A percentile compares a stretch with the other conserved stretches of the same genome.
phyloP scores from a whole-genome alignment of 2,797 vertebrate genomes.

The Anguilla anguilla region DNA sequence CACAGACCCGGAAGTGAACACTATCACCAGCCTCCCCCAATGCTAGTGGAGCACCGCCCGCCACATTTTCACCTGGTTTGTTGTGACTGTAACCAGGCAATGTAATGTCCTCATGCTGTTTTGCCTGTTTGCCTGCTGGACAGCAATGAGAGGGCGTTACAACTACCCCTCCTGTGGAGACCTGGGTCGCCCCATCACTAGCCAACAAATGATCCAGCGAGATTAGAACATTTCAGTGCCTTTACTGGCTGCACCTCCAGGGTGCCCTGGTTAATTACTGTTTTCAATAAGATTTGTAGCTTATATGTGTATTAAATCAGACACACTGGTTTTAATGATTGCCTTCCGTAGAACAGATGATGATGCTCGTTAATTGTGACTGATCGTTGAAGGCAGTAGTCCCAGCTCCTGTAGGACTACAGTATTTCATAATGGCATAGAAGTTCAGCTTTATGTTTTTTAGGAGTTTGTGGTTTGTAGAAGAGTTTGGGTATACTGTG shows the following conservation, averaged over 20 bases:
- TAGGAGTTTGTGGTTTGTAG: not conserved
- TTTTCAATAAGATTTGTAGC: not conserved
- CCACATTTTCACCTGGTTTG: too few relatives aligned
- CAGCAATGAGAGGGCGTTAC: too few relatives aligned
- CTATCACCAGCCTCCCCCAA: too few relatives aligned
- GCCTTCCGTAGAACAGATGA: not conserved
- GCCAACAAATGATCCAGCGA: not conserved
- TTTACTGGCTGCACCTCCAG: not conserved
- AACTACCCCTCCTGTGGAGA: too few relatives aligned
- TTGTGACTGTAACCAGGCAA: too few relatives aligned
- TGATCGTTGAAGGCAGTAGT: not conserved
- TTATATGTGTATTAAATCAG: not conserved
- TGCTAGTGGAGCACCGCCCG: too few relatives aligned
- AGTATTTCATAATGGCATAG: constrained; percentile 19
- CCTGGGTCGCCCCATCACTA: not conserved
- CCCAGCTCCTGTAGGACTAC: constrained; percentile 21
- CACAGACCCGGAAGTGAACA: too few relatives aligned
- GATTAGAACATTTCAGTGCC: not conserved
- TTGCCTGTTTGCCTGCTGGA: too few relatives aligned
- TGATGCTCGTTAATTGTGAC: constrained; percentile 4
- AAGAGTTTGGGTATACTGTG: not conserved
- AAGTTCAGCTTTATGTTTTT: not conserved
- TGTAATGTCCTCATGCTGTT: too few relatives aligned
- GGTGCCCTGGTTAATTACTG: not conserved
- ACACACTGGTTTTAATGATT: not conserved